Percentiles rank a stretch among this genome's conserved stretches.
Conservation (phyloP, 2,797 vertebrate species). For the Silurus aristotelis region DNA sequence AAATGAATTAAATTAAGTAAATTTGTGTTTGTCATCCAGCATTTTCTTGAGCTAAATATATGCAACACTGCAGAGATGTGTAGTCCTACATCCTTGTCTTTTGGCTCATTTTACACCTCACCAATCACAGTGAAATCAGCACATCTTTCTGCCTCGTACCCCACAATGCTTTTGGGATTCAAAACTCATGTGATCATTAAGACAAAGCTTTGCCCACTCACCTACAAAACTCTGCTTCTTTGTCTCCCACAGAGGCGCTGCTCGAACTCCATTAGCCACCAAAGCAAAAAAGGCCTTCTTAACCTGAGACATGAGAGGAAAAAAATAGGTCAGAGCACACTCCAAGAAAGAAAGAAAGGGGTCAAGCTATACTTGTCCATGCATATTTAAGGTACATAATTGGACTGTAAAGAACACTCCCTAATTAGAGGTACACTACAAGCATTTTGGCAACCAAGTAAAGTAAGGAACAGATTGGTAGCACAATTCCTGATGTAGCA, state of each 20-base stretch:
- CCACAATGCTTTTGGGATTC: too few relatives aligned
- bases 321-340: not conserved
- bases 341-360: not conserved
- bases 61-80: not conserved
- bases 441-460: not conserved
- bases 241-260: slow-evolving; percentile 93
- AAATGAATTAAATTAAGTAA: too few relatives aligned
- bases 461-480: not conserved
- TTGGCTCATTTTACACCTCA: not conserved
- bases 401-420: not conserved
- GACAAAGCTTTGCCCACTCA: slow-evolving; percentile 64
- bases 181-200: not conserved
- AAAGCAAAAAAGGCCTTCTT: slow-evolving; percentile 97
- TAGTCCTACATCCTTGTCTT: not conserved
- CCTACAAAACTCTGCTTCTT: slow-evolving; percentile 97
- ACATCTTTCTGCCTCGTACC: too few relatives aligned
- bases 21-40: not conserved
- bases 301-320: slow-evolving; percentile 71
- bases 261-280: slow-evolving; percentile 92
- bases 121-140: not conserved
- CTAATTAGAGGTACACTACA: not conserved
- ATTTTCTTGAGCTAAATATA: not conserved
- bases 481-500: not conserved
- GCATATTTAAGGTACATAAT: not conserved
- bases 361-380: not conserved